Conservation (phyloP, 2,888 invertebrate species). For the Scotopteryx bipunctaria region DNA sequence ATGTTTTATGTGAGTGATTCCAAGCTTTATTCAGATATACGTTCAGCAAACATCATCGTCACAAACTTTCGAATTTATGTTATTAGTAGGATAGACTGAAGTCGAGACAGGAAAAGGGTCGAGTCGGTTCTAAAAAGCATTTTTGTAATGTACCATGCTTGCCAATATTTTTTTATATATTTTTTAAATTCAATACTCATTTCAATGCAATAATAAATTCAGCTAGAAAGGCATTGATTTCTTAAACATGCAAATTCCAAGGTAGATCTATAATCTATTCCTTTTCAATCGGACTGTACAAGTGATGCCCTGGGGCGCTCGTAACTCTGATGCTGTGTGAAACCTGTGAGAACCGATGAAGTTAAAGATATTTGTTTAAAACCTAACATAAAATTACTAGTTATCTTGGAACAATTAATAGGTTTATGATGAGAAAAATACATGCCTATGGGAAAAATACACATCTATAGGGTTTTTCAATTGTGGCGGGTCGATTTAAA, state of each 20-base stretch:
- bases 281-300: constrained; percentile 12
- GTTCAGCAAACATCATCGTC: too few relatives aligned
- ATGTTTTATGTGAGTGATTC: too few relatives aligned
- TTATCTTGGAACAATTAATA: too few relatives aligned
- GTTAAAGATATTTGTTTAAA: neutral
- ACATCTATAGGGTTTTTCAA: too few relatives aligned
- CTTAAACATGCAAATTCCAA: constrained; percentile 23
- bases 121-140: too few relatives aligned
- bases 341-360: constrained; percentile 21
- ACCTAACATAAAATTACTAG: neutral
- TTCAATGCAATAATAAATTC: constrained; percentile 1
- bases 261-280: constrained; percentile 21
- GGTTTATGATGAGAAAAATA: neutral
- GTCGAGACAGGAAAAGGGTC: too few relatives aligned
- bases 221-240: constrained; percentile 18
- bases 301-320: constrained; percentile 6
- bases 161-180: too few relatives aligned
- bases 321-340: constrained; percentile 12
- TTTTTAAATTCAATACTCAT: neutral
- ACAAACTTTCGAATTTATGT: too few relatives aligned
- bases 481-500: too few relatives aligned
- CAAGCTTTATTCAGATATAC: too few relatives aligned
- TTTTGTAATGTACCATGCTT: too few relatives aligned
- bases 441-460: neutral
- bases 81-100: too few relatives aligned